Evolutionary conservation across 2,113 vertebrate genomes (phyloP).

Genomic region (Seriola aureovittata): DNA sequence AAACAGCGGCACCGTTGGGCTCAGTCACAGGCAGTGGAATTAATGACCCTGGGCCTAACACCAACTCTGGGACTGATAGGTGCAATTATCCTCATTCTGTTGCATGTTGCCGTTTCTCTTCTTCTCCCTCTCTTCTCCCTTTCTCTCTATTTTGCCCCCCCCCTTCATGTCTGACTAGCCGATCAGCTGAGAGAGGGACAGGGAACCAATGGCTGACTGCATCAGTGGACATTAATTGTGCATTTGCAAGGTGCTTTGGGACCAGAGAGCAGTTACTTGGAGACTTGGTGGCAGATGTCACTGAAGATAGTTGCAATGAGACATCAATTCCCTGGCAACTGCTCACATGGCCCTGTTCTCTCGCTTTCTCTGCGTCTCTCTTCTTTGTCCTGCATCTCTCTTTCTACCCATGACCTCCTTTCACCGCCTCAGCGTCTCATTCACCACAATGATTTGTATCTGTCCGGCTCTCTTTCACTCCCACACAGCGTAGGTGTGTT

Average conservation of each 20-base stretch:
- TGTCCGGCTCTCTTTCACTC: constrained; percentile 63
- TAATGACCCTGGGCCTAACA: constrained; percentile 78
- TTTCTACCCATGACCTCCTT: constrained; percentile 65
- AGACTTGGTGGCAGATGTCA: constrained; percentile 79
- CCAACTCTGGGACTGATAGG: constrained; percentile 72
- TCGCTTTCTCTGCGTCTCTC: constrained; percentile 35
- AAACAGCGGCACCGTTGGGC: constrained; percentile 70
- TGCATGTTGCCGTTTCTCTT: constrained; percentile 38
- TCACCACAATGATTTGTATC: constrained; percentile 65
- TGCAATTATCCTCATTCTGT: constrained; percentile 69
- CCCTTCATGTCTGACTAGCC: constrained; percentile 31
- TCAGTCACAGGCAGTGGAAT: constrained; percentile 71
- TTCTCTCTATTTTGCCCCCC: constrained; percentile 41
- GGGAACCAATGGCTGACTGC: constrained; percentile 54
- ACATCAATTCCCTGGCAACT: constrained; percentile 73
- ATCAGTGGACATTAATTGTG: constrained; percentile 78
- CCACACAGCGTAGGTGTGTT: constrained; percentile 69
- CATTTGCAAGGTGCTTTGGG: constrained; percentile 73
- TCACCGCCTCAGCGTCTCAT: constrained; percentile 54
- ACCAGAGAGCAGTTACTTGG: constrained; percentile 66
- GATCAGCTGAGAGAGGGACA: constrained; percentile 51
- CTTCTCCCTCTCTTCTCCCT: constrained; percentile 11
- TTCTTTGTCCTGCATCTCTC: constrained; percentile 51
- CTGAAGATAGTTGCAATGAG: constrained; percentile 71
- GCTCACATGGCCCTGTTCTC: constrained; percentile 32